Conservation (phyloP, 2,113 vertebrate species). For the Chiloscyllium plagiosum region DNA sequence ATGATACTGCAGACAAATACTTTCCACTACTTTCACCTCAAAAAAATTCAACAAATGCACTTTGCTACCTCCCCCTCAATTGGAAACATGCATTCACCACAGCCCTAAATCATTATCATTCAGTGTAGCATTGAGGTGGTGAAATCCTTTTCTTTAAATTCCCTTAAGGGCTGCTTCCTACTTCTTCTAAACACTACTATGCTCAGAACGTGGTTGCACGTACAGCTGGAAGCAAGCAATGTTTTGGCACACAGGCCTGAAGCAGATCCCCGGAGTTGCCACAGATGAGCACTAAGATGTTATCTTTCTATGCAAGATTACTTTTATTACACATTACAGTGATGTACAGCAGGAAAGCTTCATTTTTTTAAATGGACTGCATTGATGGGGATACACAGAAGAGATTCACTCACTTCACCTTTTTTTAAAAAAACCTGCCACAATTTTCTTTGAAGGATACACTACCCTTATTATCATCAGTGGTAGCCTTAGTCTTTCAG, state of each 20-base stretch:
- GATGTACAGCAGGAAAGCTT: constrained; percentile 31
- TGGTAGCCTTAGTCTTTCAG: not conserved
- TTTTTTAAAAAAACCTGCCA: not conserved
- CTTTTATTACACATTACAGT: constrained; percentile 36
- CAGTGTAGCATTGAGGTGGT: not conserved
- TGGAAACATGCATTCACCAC: not conserved
- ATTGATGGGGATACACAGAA: not conserved
- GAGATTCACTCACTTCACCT: not conserved
- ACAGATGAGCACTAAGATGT: constrained; percentile 4
- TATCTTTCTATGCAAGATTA: constrained; percentile 36
- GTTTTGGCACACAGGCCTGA: not conserved
- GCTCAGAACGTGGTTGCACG: not conserved
- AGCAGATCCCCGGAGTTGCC: constrained; percentile 27
- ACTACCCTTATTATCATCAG: not conserved
- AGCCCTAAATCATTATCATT: not conserved
- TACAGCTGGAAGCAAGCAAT: constrained; percentile 12
- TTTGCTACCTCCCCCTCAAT: constrained; percentile 14
- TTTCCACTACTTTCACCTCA: not conserved
- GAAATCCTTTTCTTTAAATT: constrained; percentile 14
- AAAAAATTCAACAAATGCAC: not conserved
- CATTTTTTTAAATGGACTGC: not conserved
- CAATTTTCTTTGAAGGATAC: not conserved
- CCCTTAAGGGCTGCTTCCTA: not conserved
- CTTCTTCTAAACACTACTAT: not conserved
- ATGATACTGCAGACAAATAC: constrained; percentile 1